phyloP scores from a whole-genome alignment of 1,140 invertebrate species.

The Samia ricini region DNA sequence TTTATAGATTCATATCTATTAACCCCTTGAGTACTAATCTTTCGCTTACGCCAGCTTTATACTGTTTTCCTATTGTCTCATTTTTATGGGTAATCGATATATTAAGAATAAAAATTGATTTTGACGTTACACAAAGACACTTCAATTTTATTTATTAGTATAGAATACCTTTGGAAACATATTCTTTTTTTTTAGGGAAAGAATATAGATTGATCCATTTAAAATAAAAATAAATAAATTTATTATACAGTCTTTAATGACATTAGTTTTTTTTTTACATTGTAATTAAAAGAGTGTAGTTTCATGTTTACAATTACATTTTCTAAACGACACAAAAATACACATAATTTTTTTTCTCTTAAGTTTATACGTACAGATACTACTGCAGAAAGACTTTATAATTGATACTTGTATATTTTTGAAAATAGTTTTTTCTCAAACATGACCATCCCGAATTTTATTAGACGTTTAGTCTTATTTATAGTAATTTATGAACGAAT shows the following conservation, averaged over 20 bases:
- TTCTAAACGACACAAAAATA: background rate
- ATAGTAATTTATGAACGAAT: no score
- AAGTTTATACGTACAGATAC: slow-evolving; percentile 5
- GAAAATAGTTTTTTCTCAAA: background rate
- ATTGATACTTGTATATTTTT: background rate
- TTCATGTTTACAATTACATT: background rate
- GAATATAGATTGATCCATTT: no score
- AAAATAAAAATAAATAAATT: background rate
- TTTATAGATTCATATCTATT: no score
- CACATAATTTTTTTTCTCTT: background rate
- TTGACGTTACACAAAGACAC: no score
- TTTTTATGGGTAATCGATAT: no score
- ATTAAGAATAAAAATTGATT: no score
- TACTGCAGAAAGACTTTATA: background rate
- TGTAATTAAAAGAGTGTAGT: background rate
- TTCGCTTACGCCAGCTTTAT: no score
- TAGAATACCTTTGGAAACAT: no score
- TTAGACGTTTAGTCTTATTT: background rate
- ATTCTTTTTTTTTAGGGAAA: no score
- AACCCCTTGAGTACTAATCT: no score
- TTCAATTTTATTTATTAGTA: no score
- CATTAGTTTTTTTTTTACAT: background rate
- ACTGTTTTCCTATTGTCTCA: no score
- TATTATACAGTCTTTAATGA: background rate
- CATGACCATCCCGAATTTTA: background rate